Evolutionary conservation across 2,888 invertebrate species (phyloP).

Genomic region (Marasmarcha lunaedactyla): DNA sequence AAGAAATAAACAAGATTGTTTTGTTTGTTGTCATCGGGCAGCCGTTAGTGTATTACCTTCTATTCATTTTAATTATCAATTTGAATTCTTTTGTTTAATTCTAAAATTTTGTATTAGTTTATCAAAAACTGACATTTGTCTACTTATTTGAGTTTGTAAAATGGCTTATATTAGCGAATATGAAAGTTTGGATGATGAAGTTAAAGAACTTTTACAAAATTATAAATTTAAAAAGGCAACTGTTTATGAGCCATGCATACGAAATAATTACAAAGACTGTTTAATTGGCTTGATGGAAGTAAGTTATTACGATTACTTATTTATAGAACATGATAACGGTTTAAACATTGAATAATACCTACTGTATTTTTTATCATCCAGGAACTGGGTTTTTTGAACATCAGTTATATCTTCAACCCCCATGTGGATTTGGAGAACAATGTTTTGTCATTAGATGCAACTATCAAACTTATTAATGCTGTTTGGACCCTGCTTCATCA

Average conservation of each 20-base stretch:
- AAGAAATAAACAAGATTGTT: no score
- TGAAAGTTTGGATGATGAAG: constrained; percentile 50
- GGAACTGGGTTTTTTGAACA: constrained; percentile 49
- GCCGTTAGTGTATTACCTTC: no score
- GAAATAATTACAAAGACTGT: constrained; percentile 47
- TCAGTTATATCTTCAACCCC: constrained; percentile 51
- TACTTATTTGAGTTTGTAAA: no score
- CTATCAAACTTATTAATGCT: constrained; percentile 48
- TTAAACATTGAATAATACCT: no score
- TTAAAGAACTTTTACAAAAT: constrained; percentile 50
- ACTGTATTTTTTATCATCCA: constrained; percentile 25
- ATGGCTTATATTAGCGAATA: constrained; percentile 16
- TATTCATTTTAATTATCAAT: no score
- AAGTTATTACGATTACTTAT: no score
- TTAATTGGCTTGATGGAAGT: constrained; percentile 53
- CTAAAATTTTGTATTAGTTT: no score
- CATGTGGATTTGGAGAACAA: constrained; percentile 35
- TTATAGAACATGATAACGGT: no score
- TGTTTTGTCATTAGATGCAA: constrained; percentile 30
- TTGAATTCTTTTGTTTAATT: no score
- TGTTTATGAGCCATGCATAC: constrained; percentile 48
- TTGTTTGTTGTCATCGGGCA: no score
- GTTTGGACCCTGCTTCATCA: constrained; percentile 44
- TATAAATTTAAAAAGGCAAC: constrained; percentile 53
- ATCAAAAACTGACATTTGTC: no score